Conservation (phyloP, 1,140 invertebrate genomes). For the Pollicipes pollicipes region DNA sequence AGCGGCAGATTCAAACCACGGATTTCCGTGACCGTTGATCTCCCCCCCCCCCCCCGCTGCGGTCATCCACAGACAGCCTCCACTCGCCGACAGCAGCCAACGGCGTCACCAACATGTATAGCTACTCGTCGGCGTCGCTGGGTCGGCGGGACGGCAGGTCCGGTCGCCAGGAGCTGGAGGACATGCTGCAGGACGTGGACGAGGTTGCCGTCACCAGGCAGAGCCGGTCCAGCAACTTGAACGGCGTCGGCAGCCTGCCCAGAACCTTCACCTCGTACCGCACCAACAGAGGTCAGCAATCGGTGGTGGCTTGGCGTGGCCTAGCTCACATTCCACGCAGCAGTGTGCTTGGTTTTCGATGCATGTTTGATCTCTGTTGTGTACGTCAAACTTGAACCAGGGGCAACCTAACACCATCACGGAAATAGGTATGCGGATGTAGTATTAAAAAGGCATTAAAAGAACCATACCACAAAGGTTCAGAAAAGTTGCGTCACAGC, state of each 20-base stretch:
- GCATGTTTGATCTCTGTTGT: too few relatives aligned
- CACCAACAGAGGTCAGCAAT: not conserved
- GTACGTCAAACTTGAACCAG: too few relatives aligned
- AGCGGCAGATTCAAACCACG: too few relatives aligned
- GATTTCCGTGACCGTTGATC: too few relatives aligned
- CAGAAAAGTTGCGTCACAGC: too few relatives aligned
- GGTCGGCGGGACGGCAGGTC: not conserved
- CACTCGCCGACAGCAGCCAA: constrained; percentile 22
- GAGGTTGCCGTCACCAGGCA: not conserved
- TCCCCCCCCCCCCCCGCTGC: too few relatives aligned
- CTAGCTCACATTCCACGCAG: not conserved
- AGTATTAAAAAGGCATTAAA: too few relatives aligned
- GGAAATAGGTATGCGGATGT: too few relatives aligned
- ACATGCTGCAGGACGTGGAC: not conserved
- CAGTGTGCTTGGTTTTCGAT: too few relatives aligned
- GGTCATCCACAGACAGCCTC: constrained; percentile 22
- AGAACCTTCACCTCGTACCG: not conserved
- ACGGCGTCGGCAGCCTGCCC: not conserved
- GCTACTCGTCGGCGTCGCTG: constrained; percentile 17
- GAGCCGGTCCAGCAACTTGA: not conserved
- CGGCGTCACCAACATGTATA: constrained; percentile 24
- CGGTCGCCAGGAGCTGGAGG: not conserved
- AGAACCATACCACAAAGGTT: too few relatives aligned
- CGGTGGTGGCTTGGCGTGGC: not conserved
- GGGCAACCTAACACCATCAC: not conserved